These are phyloP conservation scores for Priocnemis perturbator DNA, from an alignment of 2,888 invertebrate species.

Conservation along the genomic window DNA sequence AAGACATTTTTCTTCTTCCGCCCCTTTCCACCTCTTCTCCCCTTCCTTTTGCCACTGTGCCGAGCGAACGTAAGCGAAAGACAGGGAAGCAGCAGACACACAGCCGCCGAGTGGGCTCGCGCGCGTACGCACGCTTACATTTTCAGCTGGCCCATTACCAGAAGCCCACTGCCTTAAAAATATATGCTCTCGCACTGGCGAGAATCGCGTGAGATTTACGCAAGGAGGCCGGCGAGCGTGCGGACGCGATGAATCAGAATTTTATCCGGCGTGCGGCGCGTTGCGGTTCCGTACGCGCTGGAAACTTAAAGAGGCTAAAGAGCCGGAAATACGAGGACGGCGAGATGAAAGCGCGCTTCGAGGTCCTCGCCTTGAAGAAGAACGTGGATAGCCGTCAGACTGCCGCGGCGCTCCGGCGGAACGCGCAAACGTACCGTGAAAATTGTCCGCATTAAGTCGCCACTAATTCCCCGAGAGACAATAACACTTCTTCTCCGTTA, in stretches of 20 bases:
- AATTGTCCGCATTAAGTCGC: conserved; percentile 38
- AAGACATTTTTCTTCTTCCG: conserved; percentile 2
- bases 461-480: conserved; percentile 43
- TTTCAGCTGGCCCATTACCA: background rate
- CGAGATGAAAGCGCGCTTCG: background rate
- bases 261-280: background rate
- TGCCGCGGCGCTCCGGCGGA: background rate
- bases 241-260: background rate
- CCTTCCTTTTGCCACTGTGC: background rate
- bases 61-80: no score
- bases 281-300: background rate
- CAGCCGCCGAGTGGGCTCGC: no score
- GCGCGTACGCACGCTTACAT: background rate
- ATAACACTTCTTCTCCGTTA: conserved; percentile 44
- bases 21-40: background rate
- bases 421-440: conserved; percentile 4
- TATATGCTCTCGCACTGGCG: background rate
- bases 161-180: background rate
- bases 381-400: background rate
- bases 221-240: background rate
- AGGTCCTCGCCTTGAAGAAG: no score
- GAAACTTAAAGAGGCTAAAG: background rate
- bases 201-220: background rate
- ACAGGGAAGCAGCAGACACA: no score
- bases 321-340: background rate